Evolutionary conservation across 2,797 vertebrate species (phyloP).

Genomic region (Oreonectes daqikongensis): DNA sequence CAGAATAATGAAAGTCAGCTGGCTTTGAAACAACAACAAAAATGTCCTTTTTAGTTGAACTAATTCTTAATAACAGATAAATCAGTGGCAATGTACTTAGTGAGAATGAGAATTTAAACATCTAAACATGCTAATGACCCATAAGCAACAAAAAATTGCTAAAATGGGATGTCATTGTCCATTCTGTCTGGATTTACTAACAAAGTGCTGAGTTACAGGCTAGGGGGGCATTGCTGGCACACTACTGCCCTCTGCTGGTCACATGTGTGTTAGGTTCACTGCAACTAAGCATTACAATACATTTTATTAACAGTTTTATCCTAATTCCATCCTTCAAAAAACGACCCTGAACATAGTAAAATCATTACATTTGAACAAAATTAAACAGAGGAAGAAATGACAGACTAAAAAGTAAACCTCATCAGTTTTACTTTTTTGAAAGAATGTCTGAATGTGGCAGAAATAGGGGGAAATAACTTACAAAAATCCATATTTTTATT

Average conservation of each 20-base stretch:
- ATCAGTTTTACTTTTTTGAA: background rate
- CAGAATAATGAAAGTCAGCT: background rate
- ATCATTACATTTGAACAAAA: constrained; percentile 19
- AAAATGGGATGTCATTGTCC: constrained; percentile 46
- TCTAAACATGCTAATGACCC: constrained; percentile 28
- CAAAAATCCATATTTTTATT: too few relatives aligned
- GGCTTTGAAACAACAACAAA: background rate
- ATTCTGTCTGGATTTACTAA: constrained; percentile 65
- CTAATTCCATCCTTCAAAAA: too few relatives aligned
- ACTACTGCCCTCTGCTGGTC: constrained; percentile 81
- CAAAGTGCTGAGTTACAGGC: constrained; percentile 37
- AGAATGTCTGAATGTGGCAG: too few relatives aligned
- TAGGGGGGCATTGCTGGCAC: constrained; percentile 68
- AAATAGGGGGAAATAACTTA: too few relatives aligned
- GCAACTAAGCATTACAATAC: constrained; percentile 14
- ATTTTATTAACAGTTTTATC: background rate
- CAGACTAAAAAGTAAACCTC: constrained; percentile 9
- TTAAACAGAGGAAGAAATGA: constrained; percentile 7
- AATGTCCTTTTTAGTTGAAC: background rate
- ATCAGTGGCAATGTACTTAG: background rate
- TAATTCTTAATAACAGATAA: background rate
- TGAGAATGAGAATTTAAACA: constrained; percentile 28
- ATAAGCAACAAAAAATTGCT: constrained; percentile 21
- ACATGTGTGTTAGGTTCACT: constrained; percentile 29
- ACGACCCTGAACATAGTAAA: constrained; percentile 13